phyloP scores from a whole-genome alignment of 35 echinoderm and acorn worm genomes.

The Acanthaster planci region DNA sequence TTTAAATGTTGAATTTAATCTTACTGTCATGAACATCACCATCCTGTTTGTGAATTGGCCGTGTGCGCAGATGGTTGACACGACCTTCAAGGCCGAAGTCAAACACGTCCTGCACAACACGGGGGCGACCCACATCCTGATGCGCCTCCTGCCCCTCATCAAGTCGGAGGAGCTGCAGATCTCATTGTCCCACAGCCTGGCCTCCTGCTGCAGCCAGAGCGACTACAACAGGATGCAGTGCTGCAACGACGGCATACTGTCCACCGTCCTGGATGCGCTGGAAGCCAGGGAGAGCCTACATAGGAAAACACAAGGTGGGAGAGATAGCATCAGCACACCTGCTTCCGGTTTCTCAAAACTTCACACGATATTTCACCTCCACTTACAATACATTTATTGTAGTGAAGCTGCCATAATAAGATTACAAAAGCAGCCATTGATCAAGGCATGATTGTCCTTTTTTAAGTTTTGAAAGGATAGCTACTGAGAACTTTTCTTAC shows the following conservation, averaged over 20 bases:
- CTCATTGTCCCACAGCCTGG: constrained; percentile 42
- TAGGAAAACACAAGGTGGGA: constrained; percentile 80
- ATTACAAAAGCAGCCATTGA: too few relatives aligned
- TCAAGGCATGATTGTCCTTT: too few relatives aligned
- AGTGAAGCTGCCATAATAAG: too few relatives aligned
- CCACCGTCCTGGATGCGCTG: constrained; percentile 69
- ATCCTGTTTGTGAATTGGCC: too few relatives aligned
- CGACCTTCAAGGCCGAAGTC: constrained; percentile 59
- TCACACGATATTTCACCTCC: too few relatives aligned
- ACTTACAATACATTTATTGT: too few relatives aligned
- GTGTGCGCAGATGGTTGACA: constrained; percentile 71
- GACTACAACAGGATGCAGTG: constrained; percentile 93
- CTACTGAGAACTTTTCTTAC: too few relatives aligned
- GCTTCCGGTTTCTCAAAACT: too few relatives aligned
- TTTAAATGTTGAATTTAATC: too few relatives aligned
- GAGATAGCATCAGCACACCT: too few relatives aligned
- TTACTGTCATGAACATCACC: too few relatives aligned
- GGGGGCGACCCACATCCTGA: constrained; percentile 60
- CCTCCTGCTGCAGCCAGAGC: constrained; percentile 63
- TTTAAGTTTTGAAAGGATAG: too few relatives aligned
- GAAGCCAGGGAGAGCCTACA: constrained; percentile 67
- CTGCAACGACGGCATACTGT: constrained; percentile 82
- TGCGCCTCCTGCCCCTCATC: constrained; percentile 77
- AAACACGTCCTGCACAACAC: constrained; percentile 83
- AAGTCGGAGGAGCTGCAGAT: constrained; percentile 46